Evolutionary conservation across 2,113 vertebrate genomes (phyloP), one percentile per base, ranked within the genome.

Genomic region (Microtus pennsylvanicus): DNA sequence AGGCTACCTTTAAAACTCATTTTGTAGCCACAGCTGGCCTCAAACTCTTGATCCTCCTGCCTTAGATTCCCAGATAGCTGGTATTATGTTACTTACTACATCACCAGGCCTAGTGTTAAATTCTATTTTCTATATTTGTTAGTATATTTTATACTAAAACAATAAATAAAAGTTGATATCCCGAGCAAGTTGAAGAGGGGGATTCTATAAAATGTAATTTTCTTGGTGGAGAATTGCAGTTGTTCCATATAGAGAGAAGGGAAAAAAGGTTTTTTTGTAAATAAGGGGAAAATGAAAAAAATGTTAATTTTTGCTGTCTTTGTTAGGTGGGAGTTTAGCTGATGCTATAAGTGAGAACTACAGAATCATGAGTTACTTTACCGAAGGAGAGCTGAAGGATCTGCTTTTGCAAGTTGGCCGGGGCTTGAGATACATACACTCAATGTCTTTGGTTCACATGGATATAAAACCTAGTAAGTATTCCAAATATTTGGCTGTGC

Each of bases 391-490:
- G 93, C 98, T 99, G 94, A 99, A 99, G 97, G 99, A 99, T 97
- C 98, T 99, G 92, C 98, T 99, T 91, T 98, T 99, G 82, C 99
- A 99, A 95, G 99, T 99, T 96, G 99, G 99, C 45, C 99, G 99
- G 17, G 99, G 99, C 38, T 99, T 99, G 83, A 99, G 99, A 95
- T 99, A 99, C 96, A 99, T 99, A 97, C 99, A 99, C 98, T 99
- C 99, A 3, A 99, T 99, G 94, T 99, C 99, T 47, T 98, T 99
- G 97, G 99, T 99, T 96, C 99, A 99, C 98, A 99, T 99, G 99
- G 99, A 99, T 98, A 99, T 99, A 98, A 99, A 99, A 96, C 99
- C 99, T 75, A 99, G 99, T 99, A 98, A 99, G 99, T 99, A 93
- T 67, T 92, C 80, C 16, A 91, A 10, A 89, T 87, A 6, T 96